Evolutionary conservation across 2,888 invertebrate species (phyloP).

Genomic region (Synanthedon myopaeformis): DNA sequence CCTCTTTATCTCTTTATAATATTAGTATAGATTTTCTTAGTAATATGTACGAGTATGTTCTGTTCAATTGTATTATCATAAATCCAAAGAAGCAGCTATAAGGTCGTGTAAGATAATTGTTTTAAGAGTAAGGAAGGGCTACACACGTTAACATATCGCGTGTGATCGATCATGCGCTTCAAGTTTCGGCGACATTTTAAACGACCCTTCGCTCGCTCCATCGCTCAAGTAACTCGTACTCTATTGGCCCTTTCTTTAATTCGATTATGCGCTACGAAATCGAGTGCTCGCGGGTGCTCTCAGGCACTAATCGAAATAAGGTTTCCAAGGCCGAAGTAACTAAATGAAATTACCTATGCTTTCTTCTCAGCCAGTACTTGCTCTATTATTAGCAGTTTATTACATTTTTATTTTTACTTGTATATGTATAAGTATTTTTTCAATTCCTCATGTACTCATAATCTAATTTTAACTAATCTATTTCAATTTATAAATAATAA

Average conservation of each 20-base stretch:
- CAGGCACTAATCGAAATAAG: slow-evolving; percentile 33
- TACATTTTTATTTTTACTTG: not conserved
- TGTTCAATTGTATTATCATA: too few relatives aligned
- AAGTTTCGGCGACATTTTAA: slow-evolving; percentile 19
- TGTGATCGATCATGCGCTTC: slow-evolving; percentile 31
- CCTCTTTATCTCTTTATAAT: too few relatives aligned
- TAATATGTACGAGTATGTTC: too few relatives aligned
- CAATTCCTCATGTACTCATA: not conserved
- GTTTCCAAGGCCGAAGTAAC: slow-evolving; percentile 25
- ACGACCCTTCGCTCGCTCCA: slow-evolving; percentile 29
- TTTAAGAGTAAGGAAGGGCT: slow-evolving; percentile 13
- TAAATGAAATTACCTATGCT: slow-evolving; percentile 30
- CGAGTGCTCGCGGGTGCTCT: slow-evolving; percentile 23
- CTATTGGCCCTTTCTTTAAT: slow-evolving; percentile 30
- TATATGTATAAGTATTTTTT: not conserved
- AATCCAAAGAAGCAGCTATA: not conserved
- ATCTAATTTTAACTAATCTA: not conserved
- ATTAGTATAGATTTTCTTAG: too few relatives aligned
- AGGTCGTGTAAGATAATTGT: slow-evolving; percentile 16
- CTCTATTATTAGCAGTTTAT: not conserved
- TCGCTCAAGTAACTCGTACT: slow-evolving; percentile 29
- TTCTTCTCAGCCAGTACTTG: not conserved
- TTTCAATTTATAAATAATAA: not conserved
- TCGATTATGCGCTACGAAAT: slow-evolving; percentile 35
- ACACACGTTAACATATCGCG: slow-evolving; percentile 13